Evolutionary conservation across 2,113 vertebrate genomes (phyloP), one percentile per base, ranked within the genome.

Genomic region (Xenopus laevis): DNA sequence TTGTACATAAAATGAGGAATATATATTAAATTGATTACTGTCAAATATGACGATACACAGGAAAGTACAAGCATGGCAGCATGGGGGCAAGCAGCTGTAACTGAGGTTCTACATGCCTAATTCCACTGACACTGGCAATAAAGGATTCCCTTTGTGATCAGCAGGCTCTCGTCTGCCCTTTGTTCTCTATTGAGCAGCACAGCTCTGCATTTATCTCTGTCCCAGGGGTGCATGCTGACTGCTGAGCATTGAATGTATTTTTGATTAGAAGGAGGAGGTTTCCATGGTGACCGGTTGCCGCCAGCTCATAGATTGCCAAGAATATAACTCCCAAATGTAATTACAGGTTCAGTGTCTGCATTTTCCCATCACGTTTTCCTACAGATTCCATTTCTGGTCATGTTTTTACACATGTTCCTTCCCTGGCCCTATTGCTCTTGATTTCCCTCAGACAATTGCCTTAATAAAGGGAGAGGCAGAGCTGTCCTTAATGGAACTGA

Each of bases 281-380:
- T 83, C 87, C 83, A 85, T 89, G 87, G 87, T 84, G 86, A 88
- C 80, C 4, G 78, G 74, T 5, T 66, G 66, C 60, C 47, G 64
- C 30, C 44, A 33, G 65, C 20, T 33, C n/a, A 27, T 20, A 12
- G 57, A 33, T 68, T 62, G 46, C 65, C 4, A 47, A 57, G 59
- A 57, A 57, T 70, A 74, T 46, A 84, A 17, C 81, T 80, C 11
- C 52, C 79, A 72, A 62, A 0, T 74, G 30, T 78, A 72, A 76
- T 71, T 78, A 65, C 33, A n/a, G 79, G 47, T 64, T 64, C 59
- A 53, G 13, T 10, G 12, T 45, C 40, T 46, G 30, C 65, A 13
- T 18, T 11, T 33, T 33, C 17, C 13, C 12, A 17, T 62, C 57
- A 21, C 17, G n/a, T 40, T 46, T 13, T 74, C 4, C 2, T 50